Evolutionary conservation across 2,888 invertebrate species (phyloP).

Genomic region (Branchipolynoe longqiensis): DNA sequence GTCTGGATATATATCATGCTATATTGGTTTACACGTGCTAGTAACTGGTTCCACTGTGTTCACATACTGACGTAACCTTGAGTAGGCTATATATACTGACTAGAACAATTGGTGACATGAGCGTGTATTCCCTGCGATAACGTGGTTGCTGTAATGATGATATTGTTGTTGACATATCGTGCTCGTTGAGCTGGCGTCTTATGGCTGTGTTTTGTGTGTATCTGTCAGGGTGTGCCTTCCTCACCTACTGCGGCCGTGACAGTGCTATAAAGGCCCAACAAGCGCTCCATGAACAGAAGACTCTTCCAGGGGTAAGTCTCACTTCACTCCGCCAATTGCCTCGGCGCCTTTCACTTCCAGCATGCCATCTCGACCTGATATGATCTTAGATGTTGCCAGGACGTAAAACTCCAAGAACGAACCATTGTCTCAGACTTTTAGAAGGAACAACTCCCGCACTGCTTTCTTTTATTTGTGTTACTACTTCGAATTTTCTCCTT

Average conservation of each 20-base stretch:
- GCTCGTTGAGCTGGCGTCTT: slow-evolving; percentile 50
- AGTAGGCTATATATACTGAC: too few species aligned
- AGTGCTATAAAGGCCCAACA: slow-evolving; percentile 96
- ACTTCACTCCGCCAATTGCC: too few species aligned
- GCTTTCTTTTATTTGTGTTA: too few species aligned
- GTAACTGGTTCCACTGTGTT: slow-evolving; percentile 14
- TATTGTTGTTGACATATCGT: slow-evolving; percentile 49
- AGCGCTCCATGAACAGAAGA: slow-evolving; percentile 98
- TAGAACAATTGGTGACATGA: neutral
- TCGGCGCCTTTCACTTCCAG: too few species aligned
- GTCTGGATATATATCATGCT: neutral
- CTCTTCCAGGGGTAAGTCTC: slow-evolving; percentile 96
- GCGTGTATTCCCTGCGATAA: slow-evolving; percentile 11
- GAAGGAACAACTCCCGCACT: too few species aligned
- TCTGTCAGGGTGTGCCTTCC: slow-evolving; percentile 95
- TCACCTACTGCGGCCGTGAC: slow-evolving; percentile 98
- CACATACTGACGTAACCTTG: slow-evolving; percentile 12
- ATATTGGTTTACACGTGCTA: too few species aligned
- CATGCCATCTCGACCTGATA: too few species aligned
- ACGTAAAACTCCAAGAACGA: too few species aligned
- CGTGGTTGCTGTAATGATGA: slow-evolving; percentile 20
- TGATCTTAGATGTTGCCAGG: too few species aligned
- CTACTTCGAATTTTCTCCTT: too few species aligned
- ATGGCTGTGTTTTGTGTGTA: slow-evolving; percentile 47
- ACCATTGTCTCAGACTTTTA: too few species aligned